A percentile compares a stretch with the other conserved stretches of the same genome.
Evolutionary conservation across 2,888 invertebrate species (phyloP).

Genomic region (Leptopilina myrica): DNA sequence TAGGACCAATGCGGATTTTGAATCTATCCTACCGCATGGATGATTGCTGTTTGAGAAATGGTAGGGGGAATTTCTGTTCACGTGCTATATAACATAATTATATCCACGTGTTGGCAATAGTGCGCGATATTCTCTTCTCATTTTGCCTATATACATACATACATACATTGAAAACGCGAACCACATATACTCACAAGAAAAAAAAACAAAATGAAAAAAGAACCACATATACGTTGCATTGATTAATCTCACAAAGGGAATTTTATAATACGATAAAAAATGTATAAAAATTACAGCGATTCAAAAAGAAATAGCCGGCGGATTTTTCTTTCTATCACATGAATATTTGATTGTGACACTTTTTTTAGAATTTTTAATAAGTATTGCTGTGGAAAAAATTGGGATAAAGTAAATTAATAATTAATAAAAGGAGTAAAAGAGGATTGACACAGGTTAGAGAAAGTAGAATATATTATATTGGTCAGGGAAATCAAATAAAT

Average conservation of each 20-base stretch:
- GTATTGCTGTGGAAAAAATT: too few species aligned
- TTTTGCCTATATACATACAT: neutral
- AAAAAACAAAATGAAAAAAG: too few species aligned
- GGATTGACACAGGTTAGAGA: too few species aligned
- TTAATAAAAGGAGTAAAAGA: too few species aligned
- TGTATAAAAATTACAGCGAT: neutral
- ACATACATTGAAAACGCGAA: neutral
- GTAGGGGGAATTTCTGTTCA: neutral
- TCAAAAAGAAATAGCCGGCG: neutral
- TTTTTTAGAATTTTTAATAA: too few species aligned
- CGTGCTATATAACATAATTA: neutral
- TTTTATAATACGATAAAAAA: constrained; percentile 4
- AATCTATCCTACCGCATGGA: constrained; percentile 24
- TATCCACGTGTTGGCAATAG: neutral
- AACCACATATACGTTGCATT: too few species aligned
- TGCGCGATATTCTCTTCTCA: constrained; percentile 6
- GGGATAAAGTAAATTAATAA: too few species aligned
- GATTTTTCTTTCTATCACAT: neutral
- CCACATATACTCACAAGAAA: neutral
- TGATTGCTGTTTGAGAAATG: neutral
- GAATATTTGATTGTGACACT: too few species aligned
- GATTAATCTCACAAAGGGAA: neutral
- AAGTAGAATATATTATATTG: too few species aligned
- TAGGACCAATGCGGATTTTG: constrained; percentile 27
- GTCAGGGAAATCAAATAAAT: too few species aligned